phyloP scores from a whole-genome alignment of 1,140 invertebrate species.

The Thaumetopoea pityocampa region DNA sequence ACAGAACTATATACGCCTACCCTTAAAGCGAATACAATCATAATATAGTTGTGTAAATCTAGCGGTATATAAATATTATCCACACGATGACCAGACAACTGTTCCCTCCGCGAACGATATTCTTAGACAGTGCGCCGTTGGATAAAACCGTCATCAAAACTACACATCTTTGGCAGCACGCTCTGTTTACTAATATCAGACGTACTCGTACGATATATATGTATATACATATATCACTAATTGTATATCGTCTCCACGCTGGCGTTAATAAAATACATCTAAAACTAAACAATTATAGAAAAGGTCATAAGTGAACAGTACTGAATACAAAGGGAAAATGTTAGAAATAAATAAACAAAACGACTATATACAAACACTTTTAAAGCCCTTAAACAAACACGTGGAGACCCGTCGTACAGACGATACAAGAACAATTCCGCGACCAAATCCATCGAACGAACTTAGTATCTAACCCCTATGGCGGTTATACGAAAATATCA shows the following conservation, averaged over 20 bases:
- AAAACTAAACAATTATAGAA: constrained; percentile 28
- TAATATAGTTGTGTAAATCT: constrained; percentile 49
- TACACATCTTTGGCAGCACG: constrained; percentile 17
- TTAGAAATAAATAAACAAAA: constrained; percentile 49
- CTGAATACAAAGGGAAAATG: constrained; percentile 25
- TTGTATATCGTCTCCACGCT: constrained; percentile 45
- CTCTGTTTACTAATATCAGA: constrained; percentile 22
- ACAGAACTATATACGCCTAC: constrained; percentile 48
- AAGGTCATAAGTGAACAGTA: constrained; percentile 41
- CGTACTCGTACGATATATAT: too few species aligned
- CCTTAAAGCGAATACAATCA: constrained; percentile 65
- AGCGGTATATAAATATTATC: constrained; percentile 48
- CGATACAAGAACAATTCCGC: constrained; percentile 51
- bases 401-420: constrained; percentile 21
- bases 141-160: constrained; percentile 14
- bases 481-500: constrained; percentile 68
- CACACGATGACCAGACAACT: constrained; percentile 58
- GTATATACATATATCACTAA: constrained; percentile 58
- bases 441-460: constrained; percentile 40
- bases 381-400: too few species aligned
- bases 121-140: constrained; percentile 12
- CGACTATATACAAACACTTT: constrained; percentile 47
- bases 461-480: constrained; percentile 25
- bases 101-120: constrained; percentile 29
- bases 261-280: constrained; percentile 21